These are phyloP conservation scores for Erythrocercus mccallii DNA, from an alignment of 2,113 vertebrate species.

Conservation along the genomic window DNA sequence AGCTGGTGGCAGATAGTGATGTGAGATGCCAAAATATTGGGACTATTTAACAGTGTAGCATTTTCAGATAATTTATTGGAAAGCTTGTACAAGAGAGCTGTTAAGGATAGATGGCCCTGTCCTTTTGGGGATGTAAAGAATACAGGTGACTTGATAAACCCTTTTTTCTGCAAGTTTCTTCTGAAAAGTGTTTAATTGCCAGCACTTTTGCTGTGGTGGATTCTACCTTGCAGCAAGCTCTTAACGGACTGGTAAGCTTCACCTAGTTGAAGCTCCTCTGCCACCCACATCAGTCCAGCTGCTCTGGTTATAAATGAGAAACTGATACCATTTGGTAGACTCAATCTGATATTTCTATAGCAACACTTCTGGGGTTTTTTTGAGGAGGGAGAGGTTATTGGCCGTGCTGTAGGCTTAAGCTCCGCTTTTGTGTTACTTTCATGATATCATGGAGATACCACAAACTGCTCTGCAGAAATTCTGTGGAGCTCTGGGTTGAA, in stretches of 20 bases:
- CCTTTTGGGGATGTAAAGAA: not conserved
- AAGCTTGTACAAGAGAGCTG: not conserved
- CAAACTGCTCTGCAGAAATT: not conserved
- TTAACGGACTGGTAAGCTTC: not conserved
- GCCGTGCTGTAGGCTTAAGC: not conserved
- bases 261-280: not conserved
- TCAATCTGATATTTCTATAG: not conserved
- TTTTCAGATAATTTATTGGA: conserved; percentile 44
- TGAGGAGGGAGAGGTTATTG: not conserved
- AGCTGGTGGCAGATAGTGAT: not conserved
- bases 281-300: not conserved
- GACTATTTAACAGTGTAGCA: not conserved
- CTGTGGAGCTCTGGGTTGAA: not conserved
- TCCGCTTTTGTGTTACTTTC: not conserved
- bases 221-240: not conserved
- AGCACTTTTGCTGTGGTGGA: conserved; percentile 58
- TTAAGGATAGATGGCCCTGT: not conserved
- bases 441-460: not conserved
- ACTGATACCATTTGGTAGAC: not conserved
- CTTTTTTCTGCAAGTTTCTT: not conserved
- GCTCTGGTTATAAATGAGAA: not conserved
- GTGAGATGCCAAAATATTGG: not conserved
- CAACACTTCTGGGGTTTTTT: not conserved
- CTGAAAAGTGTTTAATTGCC: conserved; percentile 52
- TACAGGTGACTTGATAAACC: not conserved